Conservation (phyloP, 2,888 invertebrate species). For the Carpatolechia fugitivella region DNA sequence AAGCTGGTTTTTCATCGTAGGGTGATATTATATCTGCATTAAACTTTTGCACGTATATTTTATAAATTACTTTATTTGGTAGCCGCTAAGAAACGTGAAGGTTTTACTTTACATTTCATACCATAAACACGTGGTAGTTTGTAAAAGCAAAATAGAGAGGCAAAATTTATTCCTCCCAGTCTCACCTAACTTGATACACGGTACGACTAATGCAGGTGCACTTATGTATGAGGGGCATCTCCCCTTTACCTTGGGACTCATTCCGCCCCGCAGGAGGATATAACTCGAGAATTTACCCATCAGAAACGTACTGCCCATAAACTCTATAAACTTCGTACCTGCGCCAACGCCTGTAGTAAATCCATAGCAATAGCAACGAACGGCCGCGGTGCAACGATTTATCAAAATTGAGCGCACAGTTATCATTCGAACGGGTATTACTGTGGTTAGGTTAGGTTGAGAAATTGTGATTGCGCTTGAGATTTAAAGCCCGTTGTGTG, state of each 20-base stretch:
- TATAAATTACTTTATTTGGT: too few relatives aligned
- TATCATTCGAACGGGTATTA: slow-evolving; percentile 12
- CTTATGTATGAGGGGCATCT: slow-evolving; percentile 28
- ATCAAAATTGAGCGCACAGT: slow-evolving; percentile 14
- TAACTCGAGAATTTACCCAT: slow-evolving; percentile 52
- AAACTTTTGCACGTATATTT: too few relatives aligned
- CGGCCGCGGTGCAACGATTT: slow-evolving; percentile 10
- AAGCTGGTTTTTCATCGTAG: background rate
- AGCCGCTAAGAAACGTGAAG: too few relatives aligned
- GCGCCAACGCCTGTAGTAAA: slow-evolving; percentile 13
- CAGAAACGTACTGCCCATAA: slow-evolving; percentile 44
- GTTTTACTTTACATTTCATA: too few relatives aligned
- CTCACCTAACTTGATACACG: slow-evolving; percentile 10
- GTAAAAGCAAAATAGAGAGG: slow-evolving; percentile 1
- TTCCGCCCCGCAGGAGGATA: slow-evolving; percentile 52
- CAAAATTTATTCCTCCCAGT: background rate
- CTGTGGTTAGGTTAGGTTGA: slow-evolving; percentile 5
- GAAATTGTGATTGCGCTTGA: slow-evolving; percentile 1
- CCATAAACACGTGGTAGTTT: background rate
- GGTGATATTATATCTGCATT: too few relatives aligned
- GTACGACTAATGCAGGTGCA: slow-evolving; percentile 23
- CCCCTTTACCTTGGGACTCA: slow-evolving; percentile 55
- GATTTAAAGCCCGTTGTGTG: background rate
- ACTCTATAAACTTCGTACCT: slow-evolving; percentile 41
- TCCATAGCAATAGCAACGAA: slow-evolving; percentile 9